phyloP scores from a whole-genome alignment of 2,113 vertebrate genomes.

The Petromus typicus region DNA sequence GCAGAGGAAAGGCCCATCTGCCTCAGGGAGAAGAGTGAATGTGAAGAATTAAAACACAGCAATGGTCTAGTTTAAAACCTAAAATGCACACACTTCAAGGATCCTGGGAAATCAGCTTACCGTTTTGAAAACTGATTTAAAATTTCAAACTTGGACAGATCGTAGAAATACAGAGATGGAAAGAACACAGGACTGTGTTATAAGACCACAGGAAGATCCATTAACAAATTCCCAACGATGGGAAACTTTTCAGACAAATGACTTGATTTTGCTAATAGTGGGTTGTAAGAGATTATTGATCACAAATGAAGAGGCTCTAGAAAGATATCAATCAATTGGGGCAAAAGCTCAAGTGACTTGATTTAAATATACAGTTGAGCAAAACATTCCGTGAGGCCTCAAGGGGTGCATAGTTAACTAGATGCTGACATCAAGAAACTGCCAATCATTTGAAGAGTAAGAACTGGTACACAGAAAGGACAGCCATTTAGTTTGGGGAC shows the following conservation, averaged over 20 bases:
- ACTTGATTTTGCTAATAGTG: neutral
- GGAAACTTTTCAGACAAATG: neutral
- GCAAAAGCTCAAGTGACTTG: neutral
- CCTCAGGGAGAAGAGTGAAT: neutral
- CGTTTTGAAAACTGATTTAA: neutral
- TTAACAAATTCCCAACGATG: neutral
- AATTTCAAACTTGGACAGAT: neutral
- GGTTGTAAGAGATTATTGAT: neutral
- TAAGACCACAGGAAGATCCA: neutral
- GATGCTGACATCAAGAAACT: neutral
- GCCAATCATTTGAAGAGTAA: neutral
- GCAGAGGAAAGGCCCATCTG: no score
- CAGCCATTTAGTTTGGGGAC: neutral
- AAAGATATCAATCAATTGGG: no score
- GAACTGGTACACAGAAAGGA: neutral
- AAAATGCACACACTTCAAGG: neutral
- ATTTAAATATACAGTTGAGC: neutral
- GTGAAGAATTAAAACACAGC: neutral
- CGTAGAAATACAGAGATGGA: neutral
- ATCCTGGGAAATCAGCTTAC: neutral
- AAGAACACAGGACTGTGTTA: no score
- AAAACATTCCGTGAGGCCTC: neutral
- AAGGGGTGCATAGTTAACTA: neutral
- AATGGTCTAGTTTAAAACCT: neutral
- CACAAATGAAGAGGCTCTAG: neutral